A percentile compares a stretch with the other conserved stretches of the same genome.
Conservation (phyloP, 2,113 vertebrate genomes). For the Oriolus oriolus region DNA sequence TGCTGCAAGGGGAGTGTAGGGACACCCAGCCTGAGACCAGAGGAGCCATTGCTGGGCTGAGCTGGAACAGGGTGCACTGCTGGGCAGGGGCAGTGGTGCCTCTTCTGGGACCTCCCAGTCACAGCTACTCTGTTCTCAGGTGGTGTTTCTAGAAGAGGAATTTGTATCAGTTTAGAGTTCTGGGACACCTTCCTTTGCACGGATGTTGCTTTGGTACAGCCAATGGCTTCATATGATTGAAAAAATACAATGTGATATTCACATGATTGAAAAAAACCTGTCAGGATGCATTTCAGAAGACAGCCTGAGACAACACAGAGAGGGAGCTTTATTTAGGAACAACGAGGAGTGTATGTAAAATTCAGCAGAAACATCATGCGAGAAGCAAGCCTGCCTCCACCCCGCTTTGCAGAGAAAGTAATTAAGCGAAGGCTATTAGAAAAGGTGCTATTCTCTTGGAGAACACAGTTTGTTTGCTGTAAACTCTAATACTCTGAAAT, state of each 20-base stretch:
- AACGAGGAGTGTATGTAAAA: rapidly evolving
- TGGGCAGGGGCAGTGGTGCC: background rate
- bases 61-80: background rate
- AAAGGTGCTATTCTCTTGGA: background rate
- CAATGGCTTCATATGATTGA: background rate
- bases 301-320: background rate
- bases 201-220: background rate
- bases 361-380: background rate
- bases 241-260: background rate
- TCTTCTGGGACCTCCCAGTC: background rate
- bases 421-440: background rate
- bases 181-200: background rate
- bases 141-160: background rate
- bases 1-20: background rate
- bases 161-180: background rate
- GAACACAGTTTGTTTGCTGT: background rate
- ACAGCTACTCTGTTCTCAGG: background rate
- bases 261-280: background rate
- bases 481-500: background rate
- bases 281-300: background rate
- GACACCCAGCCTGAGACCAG: background rate
- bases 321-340: background rate
- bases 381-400: background rate
- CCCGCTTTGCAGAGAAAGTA: background rate
- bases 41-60: background rate